Evolutionary conservation across 2,113 vertebrate species (phyloP), one percentile per base, ranked within the genome.

Genomic region (Epinephelus fuscoguttatus): DNA sequence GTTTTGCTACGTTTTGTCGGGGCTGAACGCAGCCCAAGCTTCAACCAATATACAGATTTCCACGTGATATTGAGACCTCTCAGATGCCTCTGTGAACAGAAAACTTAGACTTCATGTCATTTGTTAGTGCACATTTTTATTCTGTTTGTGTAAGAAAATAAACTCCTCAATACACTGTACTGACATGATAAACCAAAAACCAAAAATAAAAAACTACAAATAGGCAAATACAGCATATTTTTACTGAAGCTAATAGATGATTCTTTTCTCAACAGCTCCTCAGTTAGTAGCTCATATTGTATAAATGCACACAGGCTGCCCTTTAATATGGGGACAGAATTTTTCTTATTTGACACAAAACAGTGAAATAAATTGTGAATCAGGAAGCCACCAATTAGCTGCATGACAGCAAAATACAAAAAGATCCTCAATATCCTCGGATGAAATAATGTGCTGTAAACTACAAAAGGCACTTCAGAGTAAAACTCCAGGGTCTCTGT

Each of bases 401-500:
- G 6, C 67, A 79, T 2, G 27, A 66, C 56, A 49, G 62, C 59
- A 55, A 45, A 49, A 63, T 74, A 45, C 56, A 63, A 30, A 70
- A 61, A 79, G 25, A 78, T 70, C n/a, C 15, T 11, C 8, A 55
- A 63, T 25, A 30, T 27, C 60, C 37, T 60, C 45, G 37, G 21
- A 80, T 68, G 50, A 61, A 79, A 85, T 63, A 67, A 53, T 21
- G 33, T 64, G 53, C 81, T 75, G 45, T 50, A 64, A 52, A 75
- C 84, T 33, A 74, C 5, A 52, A 61, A 68, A 76, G 85, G 77
- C 86, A 82, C 84, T 88, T 80, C 18, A 70, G 80, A 72, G 59
- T 71, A 74, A 81, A 69, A 75, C 70, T 62, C 13, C 40, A 52
- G 64, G 37, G 64, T 78, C n/a, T 83, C 18, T 82, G 40, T 72